Conservation (phyloP, 2,113 vertebrate species). For the Colius striatus region DNA sequence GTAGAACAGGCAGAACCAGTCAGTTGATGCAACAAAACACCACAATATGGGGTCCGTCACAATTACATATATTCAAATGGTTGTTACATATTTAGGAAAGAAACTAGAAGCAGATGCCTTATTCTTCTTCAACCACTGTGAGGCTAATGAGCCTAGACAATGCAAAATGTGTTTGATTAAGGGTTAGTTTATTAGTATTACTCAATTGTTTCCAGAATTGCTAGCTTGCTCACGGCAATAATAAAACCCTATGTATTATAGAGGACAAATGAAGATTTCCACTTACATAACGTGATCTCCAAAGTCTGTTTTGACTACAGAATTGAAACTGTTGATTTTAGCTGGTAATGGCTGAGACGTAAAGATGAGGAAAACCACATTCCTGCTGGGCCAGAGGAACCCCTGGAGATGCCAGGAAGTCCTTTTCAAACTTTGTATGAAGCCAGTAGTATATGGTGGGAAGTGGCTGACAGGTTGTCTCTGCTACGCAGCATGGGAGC, state of each 20-base stretch:
- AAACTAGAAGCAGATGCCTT: background rate
- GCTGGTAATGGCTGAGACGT: background rate
- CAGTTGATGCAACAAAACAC: background rate
- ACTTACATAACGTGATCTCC: background rate
- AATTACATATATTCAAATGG: background rate
- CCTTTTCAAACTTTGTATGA: background rate
- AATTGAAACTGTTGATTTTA: background rate
- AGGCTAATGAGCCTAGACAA: background rate
- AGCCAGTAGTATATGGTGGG: accelerated
- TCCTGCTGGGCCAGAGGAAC: background rate
- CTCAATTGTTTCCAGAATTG: background rate
- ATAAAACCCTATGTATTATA: background rate
- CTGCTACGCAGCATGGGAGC: accelerated
- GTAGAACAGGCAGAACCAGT: background rate
- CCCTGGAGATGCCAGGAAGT: background rate
- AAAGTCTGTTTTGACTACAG: background rate
- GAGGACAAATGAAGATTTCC: background rate
- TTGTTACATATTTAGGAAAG: background rate
- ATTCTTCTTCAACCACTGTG: background rate
- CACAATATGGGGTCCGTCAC: background rate
- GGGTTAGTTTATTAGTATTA: background rate
- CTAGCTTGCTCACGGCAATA: background rate
- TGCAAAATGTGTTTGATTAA: background rate
- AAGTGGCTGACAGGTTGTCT: background rate
- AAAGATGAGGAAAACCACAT: background rate